Evolutionary conservation across 1,140 invertebrate species (phyloP).

Genomic region (Drosophila virilis): DNA sequence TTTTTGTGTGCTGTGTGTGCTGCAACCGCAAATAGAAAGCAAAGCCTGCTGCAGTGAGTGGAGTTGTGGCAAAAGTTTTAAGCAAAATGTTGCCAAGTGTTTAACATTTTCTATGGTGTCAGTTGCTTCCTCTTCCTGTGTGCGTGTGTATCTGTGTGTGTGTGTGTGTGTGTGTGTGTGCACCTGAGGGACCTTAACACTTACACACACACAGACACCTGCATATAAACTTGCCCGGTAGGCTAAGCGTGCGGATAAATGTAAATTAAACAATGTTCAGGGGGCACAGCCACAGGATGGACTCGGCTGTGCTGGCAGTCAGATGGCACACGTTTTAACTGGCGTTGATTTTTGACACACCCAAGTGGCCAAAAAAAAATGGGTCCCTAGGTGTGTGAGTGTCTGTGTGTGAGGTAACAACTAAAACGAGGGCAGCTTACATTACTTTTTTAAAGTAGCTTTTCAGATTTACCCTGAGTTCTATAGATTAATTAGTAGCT

Average conservation of each 20-base stretch:
- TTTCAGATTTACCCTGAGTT: background rate
- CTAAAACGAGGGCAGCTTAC: constrained; percentile 13
- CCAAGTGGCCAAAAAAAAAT: constrained; percentile 23
- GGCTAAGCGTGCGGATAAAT: constrained; percentile 80
- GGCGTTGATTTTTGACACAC: constrained; percentile 63
- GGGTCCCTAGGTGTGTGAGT: background rate
- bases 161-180: constrained; percentile 60
- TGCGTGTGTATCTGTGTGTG: constrained; percentile 25
- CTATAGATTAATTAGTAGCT: too few species aligned
- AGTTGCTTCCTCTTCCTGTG: constrained; percentile 72
- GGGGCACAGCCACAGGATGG: constrained; percentile 4
- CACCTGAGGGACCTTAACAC: constrained; percentile 48
- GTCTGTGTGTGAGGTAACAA: background rate
- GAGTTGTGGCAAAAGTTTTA: constrained; percentile 63
- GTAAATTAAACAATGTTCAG: constrained; percentile 81
- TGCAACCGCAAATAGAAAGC: constrained; percentile 76
- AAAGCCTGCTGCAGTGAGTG: constrained; percentile 20
- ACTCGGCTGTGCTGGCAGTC: constrained; percentile 3
- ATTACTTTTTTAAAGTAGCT: constrained; percentile 1
- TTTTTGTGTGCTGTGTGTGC: constrained; percentile 55
- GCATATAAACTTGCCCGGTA: constrained; percentile 71
- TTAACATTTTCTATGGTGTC: constrained; percentile 84
- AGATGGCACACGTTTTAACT: constrained; percentile 52
- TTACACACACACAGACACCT: constrained; percentile 28
- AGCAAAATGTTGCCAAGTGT: constrained; percentile 83